A percentile compares a stretch with the other conserved stretches of the same genome.
Evolutionary conservation across 1,140 invertebrate species (phyloP).

Genomic region (Formica exsecta): DNA sequence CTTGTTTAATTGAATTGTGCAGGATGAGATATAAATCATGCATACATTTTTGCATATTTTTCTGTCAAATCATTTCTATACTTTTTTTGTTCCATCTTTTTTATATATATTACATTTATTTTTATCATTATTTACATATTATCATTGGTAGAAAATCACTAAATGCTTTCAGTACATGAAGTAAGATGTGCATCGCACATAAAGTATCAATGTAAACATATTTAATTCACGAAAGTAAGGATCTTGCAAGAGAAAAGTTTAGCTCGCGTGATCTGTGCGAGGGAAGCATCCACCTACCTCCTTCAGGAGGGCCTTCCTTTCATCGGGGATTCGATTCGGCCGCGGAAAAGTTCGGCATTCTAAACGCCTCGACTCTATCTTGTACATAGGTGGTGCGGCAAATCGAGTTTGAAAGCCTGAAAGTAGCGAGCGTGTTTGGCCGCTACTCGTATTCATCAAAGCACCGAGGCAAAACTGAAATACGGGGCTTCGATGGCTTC

Average conservation of each 20-base stretch:
- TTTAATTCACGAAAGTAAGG: slow-evolving; percentile 28
- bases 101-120: not conserved
- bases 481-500: slow-evolving; percentile 8
- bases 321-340: slow-evolving; percentile 41
- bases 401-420: slow-evolving; percentile 48
- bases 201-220: not conserved
- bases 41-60: not conserved
- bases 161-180: not conserved
- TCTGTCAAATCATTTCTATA: not conserved
- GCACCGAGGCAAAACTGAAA: slow-evolving; percentile 29
- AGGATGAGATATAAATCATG: not conserved
- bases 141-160: not conserved
- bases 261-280: not conserved
- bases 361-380: slow-evolving; percentile 45
- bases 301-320: slow-evolving; percentile 20
- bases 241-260: not conserved
- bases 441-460: slow-evolving; percentile 45
- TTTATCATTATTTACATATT: not conserved
- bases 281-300: not conserved
- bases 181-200: not conserved
- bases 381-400: slow-evolving; percentile 29
- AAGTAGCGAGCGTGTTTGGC: slow-evolving; percentile 44
- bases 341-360: slow-evolving; percentile 41
- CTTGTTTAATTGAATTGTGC: not conserved
- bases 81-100: not conserved